Evolutionary conservation across 1,140 invertebrate species (phyloP), one percentile per base, ranked within the genome.

Genomic region (Anastrepha obliqua): DNA sequence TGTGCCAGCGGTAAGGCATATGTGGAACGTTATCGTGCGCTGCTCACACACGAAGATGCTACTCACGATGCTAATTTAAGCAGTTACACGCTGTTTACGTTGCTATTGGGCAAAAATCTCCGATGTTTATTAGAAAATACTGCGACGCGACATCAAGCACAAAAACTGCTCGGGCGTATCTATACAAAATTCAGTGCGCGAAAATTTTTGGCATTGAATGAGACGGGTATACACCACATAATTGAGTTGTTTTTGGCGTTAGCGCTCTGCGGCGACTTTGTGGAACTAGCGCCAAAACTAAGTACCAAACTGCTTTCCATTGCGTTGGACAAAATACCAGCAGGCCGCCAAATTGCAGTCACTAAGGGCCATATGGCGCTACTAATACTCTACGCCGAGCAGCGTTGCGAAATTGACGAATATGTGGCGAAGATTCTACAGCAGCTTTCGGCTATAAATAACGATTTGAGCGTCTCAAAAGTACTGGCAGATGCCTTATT

Each of bases 291-390:
- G 15, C 88, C 78, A 0, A 93, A 92, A 86, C 58, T 93, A 51
- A 88, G 90, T 0, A 90, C 91, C 7, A 91, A 91, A 90, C 86
- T 93, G 44, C 88, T 93, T 3, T 90, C 90, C 6, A 65, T 93
- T 62, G 87, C 88, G 2, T 87, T 92, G 1, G 92, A 93, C 2
- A 93, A 93, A 87, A 62, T 93, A 42, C 87, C 89, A 3, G 87
- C 89, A 7, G 88, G 87, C 6, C 89, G 90, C 1, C 91, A 92
- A 11, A 29, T 88, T n/a, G 78, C 90, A 29, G 88, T 90, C 8
- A 90, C 90, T 87, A 93, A 93, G 86, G 93, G 92, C 0, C 92
- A 93, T 62, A 91, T 93, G 89, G 92, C 92, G 0, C 3, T 93
- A 47, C 85, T 93, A 0, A 89, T 93, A 6, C 74, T 93, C 20